Conservation (phyloP, 2,888 invertebrate genomes). For the Lordiphosa fenestrarum region DNA sequence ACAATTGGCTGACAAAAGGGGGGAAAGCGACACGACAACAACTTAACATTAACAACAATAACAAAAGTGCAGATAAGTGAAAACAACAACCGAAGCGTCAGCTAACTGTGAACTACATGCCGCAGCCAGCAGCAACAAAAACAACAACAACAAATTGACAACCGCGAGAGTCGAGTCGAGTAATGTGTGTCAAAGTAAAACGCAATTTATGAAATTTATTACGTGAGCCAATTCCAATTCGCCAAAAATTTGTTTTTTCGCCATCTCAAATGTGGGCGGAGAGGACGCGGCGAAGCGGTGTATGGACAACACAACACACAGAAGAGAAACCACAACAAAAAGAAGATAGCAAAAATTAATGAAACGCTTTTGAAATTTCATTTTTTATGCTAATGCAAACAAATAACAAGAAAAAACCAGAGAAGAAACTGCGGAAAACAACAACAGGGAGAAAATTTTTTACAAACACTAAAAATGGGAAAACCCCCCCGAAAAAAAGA, state of each 20-base stretch:
- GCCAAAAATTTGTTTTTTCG: conserved; percentile 41
- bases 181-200: conserved; percentile 72
- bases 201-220: conserved; percentile 72
- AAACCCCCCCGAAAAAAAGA: conserved; percentile 26
- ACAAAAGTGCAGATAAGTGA: conserved; percentile 54
- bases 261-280: conserved; percentile 4
- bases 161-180: conserved; percentile 27
- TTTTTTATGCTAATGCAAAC: conserved; percentile 53
- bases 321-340: conserved; percentile 23
- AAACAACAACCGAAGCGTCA: conserved; percentile 50
- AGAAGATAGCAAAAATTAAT: conserved; percentile 49
- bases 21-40: conserved; percentile 41
- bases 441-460: too few relatives aligned
- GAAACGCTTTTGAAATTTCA: conserved; percentile 58
- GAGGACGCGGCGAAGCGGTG: background rate
- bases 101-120: conserved; percentile 56
- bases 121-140: conserved; percentile 48
- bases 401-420: conserved; percentile 16
- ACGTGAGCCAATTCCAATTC: conserved; percentile 60
- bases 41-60: conserved; percentile 20
- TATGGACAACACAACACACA: conserved; percentile 10
- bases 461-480: conserved; percentile 35
- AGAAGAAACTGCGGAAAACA: too few relatives aligned
- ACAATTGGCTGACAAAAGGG: conserved; percentile 45
- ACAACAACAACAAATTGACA: conserved; percentile 38